A percentile compares a stretch with the other conserved stretches of the same genome.
These are phyloP conservation scores for Pardosa pseudoannulata DNA, from an alignment of 2,888 invertebrate species.

Conservation along the genomic window DNA sequence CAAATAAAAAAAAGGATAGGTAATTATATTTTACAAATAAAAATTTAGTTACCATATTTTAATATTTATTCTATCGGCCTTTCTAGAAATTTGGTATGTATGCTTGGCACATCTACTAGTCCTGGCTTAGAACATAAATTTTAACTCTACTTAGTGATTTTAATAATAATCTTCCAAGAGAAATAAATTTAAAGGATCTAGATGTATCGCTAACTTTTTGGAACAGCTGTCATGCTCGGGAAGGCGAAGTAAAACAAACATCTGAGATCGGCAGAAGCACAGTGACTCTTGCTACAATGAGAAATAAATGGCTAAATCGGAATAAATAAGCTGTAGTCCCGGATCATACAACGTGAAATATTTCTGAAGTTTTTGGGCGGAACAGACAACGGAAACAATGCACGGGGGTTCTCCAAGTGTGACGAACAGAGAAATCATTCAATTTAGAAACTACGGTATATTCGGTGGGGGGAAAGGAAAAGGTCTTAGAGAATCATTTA, in stretches of 20 bases:
- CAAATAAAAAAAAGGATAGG: too few relatives aligned
- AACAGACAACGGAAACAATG: neutral
- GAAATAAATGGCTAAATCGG: neutral
- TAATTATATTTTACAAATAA: too few relatives aligned
- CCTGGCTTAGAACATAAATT: too few relatives aligned
- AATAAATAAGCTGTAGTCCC: constrained; percentile 6
- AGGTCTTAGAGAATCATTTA: too few relatives aligned
- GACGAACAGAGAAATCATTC: constrained; percentile 4
- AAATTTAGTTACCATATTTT: too few relatives aligned
- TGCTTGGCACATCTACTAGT: too few relatives aligned
- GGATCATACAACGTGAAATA: constrained; percentile 4
- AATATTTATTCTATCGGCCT: too few relatives aligned
- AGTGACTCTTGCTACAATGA: neutral
- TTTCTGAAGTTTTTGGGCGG: constrained; percentile 9
- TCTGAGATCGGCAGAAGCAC: neutral
- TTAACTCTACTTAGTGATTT: too few relatives aligned
- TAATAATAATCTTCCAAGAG: too few relatives aligned
- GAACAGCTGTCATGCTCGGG: neutral
- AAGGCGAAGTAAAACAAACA: neutral
- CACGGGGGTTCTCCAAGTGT: neutral
- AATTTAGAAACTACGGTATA: too few relatives aligned
- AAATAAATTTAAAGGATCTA: neutral
- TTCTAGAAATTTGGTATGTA: too few relatives aligned
- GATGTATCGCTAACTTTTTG: neutral
- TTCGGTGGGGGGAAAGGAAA: too few relatives aligned